phyloP scores from a whole-genome alignment of 2,113 vertebrate genomes.

The Reinhardtius hippoglossoides region DNA sequence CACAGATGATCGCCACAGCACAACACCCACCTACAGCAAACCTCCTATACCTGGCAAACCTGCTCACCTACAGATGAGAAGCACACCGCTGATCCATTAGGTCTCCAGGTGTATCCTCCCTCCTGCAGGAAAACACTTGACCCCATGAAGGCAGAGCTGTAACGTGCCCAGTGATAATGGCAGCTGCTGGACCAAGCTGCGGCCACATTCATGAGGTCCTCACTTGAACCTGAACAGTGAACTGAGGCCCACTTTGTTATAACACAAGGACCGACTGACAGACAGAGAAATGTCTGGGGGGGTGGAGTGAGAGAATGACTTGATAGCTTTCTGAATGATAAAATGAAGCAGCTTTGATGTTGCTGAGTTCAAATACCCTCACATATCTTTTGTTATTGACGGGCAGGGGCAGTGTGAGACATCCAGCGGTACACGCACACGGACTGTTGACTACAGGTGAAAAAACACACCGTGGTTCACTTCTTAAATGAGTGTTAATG shows the following conservation, averaged over 20 bases:
- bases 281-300: constrained; percentile 11
- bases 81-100: constrained; percentile 30
- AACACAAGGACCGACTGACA: constrained; percentile 12
- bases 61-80: constrained; percentile 61
- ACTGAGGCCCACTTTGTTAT: constrained; percentile 21
- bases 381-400: constrained; percentile 41
- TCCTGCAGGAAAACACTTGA: constrained; percentile 6
- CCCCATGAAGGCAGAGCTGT: background rate
- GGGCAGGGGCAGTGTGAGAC: background rate
- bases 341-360: constrained; percentile 61
- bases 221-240: constrained; percentile 17
- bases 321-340: constrained; percentile 53
- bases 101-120: background rate
- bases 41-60: constrained; percentile 72
- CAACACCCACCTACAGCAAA: constrained; percentile 35
- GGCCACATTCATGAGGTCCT: constrained; percentile 19
- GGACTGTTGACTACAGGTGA: background rate
- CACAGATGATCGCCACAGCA: constrained; percentile 8
- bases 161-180: background rate
- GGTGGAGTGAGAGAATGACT: constrained; percentile 32
- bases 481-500: background rate
- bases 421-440: constrained; percentile 17
- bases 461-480: background rate
- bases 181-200: constrained; percentile 13
- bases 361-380: constrained; percentile 30